These are phyloP conservation scores for Lamprologus speciosus DNA, from an alignment of 2,113 vertebrate species.

Conservation along the genomic window DNA sequence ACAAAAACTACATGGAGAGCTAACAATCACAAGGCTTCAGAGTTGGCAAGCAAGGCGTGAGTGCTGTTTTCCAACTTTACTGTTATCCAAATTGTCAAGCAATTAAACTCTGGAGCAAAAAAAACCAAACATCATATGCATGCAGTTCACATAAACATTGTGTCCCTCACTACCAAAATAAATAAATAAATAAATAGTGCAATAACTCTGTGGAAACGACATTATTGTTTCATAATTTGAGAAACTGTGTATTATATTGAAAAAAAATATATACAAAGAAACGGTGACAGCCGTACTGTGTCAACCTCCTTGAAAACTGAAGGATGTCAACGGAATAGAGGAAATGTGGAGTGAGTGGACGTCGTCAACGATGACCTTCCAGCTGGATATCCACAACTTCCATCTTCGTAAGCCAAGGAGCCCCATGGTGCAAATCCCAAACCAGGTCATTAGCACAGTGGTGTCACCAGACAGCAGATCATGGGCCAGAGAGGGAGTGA, in stretches of 20 bases:
- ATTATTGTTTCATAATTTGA: not conserved
- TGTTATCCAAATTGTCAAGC: slow-evolving; percentile 54
- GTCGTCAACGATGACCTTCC: slow-evolving; percentile 69
- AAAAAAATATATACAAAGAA: not conserved
- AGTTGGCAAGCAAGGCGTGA: slow-evolving; percentile 45
- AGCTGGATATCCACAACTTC: slow-evolving; percentile 70
- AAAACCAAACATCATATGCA: not conserved
- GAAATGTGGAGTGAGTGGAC: slow-evolving; percentile 39
- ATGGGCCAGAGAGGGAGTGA: slow-evolving; percentile 67
- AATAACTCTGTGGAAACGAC: not conserved
- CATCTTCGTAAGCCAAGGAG: slow-evolving; percentile 71
- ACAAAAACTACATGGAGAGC: slow-evolving; percentile 51
- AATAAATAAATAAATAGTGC: not conserved
- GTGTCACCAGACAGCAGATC: slow-evolving; percentile 76
- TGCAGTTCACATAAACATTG: not conserved
- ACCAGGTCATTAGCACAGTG: slow-evolving; percentile 73
- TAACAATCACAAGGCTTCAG: slow-evolving; percentile 38
- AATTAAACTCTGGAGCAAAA: slow-evolving; percentile 48
- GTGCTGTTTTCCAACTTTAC: slow-evolving; percentile 48
- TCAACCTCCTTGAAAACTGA: not conserved
- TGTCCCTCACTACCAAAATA: not conserved
- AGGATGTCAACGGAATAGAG: slow-evolving; percentile 36
- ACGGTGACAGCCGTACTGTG: not conserved
- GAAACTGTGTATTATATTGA: not conserved
- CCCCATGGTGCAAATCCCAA: slow-evolving; percentile 68